A percentile compares a stretch with the other conserved stretches of the same genome.
phyloP scores from a whole-genome alignment of 2,113 vertebrate genomes.

The Casuarius casuarius region DNA sequence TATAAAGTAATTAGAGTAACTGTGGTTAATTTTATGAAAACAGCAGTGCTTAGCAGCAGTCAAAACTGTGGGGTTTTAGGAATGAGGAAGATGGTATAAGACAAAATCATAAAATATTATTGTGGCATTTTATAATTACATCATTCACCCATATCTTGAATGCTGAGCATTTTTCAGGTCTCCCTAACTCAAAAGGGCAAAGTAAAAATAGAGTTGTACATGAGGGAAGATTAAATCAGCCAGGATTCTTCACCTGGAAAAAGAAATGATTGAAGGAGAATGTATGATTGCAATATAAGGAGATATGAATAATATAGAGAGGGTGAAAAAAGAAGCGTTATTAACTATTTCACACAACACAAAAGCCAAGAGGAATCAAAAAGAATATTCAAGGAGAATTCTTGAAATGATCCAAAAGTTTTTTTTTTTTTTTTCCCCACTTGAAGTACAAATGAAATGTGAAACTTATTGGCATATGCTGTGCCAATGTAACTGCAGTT shows the following conservation, averaged over 20 bases:
- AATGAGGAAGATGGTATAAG: neutral
- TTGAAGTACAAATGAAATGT: neutral
- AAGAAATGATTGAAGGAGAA: neutral
- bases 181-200: neutral
- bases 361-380: neutral
- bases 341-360: neutral
- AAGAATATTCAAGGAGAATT: neutral
- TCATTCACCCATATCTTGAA: neutral
- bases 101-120: neutral
- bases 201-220: neutral
- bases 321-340: neutral
- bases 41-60: neutral
- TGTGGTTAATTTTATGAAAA: neutral
- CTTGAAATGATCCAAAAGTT: neutral
- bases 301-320: neutral
- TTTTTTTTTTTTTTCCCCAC: fast-evolving
- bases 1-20: neutral
- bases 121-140: neutral
- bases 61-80: neutral
- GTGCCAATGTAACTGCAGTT: neutral
- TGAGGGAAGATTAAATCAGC: neutral
- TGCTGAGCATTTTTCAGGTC: neutral
- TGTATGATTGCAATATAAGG: neutral
- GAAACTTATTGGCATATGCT: neutral
- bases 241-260: neutral